phyloP scores from a whole-genome alignment of 2,797 vertebrate genomes.

The Parotocinclus haroldoi region DNA sequence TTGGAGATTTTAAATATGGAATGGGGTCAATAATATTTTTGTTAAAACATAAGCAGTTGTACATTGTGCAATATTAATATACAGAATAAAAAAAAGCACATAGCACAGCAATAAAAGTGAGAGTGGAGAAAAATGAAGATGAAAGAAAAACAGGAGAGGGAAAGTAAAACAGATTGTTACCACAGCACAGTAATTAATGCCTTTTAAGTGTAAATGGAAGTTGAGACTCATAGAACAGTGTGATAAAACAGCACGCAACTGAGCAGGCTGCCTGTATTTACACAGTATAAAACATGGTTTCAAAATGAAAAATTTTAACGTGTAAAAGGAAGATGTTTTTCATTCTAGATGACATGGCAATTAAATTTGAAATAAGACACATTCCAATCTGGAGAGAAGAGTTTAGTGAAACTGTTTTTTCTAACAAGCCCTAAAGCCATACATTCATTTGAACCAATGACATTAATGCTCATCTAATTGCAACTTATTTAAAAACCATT shows the following conservation, averaged over 20 bases:
- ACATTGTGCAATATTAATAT: constrained; percentile 52
- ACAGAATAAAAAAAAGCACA: constrained; percentile 57
- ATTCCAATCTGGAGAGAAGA: constrained; percentile 76
- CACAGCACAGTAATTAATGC: constrained; percentile 17
- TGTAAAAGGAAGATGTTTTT: constrained; percentile 57
- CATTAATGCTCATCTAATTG: constrained; percentile 88
- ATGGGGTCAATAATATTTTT: too few relatives aligned
- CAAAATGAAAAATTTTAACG: constrained; percentile 36
- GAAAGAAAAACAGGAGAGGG: too few relatives aligned
- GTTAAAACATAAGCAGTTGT: too few relatives aligned
- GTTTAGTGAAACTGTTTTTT: constrained; percentile 83
- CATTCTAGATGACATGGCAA: constrained; percentile 78
- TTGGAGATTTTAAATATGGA: too few relatives aligned
- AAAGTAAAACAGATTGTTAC: neutral
- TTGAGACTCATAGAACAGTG: constrained; percentile 19
- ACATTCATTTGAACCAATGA: constrained; percentile 83
- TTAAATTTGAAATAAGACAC: constrained; percentile 77
- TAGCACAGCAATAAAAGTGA: constrained; percentile 36
- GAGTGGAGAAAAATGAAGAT: constrained; percentile 24
- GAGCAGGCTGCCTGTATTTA: constrained; percentile 29
- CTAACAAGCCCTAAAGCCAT: constrained; percentile 83
- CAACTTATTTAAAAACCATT: constrained; percentile 89
- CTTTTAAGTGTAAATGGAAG: constrained; percentile 28
- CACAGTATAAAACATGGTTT: constrained; percentile 46
- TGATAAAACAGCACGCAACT: constrained; percentile 24